Conservation (phyloP, 1,140 invertebrate species). For the Drosophila prosaltans region DNA sequence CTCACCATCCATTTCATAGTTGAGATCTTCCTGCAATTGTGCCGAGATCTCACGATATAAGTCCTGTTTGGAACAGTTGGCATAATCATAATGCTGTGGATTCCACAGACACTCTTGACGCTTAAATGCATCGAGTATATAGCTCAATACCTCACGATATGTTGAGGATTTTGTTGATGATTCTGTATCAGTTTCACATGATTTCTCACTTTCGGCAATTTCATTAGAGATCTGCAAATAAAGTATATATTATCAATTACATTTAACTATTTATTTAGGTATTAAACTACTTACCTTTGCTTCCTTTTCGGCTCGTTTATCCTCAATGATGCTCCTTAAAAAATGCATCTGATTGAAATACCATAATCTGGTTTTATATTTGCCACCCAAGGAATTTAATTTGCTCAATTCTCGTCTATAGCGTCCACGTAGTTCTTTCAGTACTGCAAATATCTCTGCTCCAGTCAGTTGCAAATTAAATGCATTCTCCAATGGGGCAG, state of each 20-base stretch:
- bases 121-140: conserved; percentile 63
- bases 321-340: conserved; percentile 64
- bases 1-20: conserved; percentile 65
- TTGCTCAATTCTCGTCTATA: conserved; percentile 69
- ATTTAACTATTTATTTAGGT: too few relatives aligned
- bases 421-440: conserved; percentile 65
- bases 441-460: conserved; percentile 64
- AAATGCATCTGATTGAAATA: conserved; percentile 73
- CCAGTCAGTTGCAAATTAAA: conserved; percentile 61
- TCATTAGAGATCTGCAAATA: conserved; percentile 44
- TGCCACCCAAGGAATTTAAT: conserved; percentile 47
- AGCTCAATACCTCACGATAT: conserved; percentile 67
- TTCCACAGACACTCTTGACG: conserved; percentile 71
- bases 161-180: conserved; percentile 60
- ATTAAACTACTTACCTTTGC: conserved; percentile 48
- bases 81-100: conserved; percentile 66
- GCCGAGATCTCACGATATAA: conserved; percentile 63
- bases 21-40: conserved; percentile 62
- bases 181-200: conserved; percentile 67
- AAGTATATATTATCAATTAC: too few relatives aligned
- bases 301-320: conserved; percentile 65
- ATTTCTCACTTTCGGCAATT: conserved; percentile 63
- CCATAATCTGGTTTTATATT: conserved; percentile 69
- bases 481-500: conserved; percentile 52
- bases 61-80: conserved; percentile 63